Evolutionary conservation across 2,888 invertebrate genomes (phyloP).

Genomic region (Athalia circularis): DNA sequence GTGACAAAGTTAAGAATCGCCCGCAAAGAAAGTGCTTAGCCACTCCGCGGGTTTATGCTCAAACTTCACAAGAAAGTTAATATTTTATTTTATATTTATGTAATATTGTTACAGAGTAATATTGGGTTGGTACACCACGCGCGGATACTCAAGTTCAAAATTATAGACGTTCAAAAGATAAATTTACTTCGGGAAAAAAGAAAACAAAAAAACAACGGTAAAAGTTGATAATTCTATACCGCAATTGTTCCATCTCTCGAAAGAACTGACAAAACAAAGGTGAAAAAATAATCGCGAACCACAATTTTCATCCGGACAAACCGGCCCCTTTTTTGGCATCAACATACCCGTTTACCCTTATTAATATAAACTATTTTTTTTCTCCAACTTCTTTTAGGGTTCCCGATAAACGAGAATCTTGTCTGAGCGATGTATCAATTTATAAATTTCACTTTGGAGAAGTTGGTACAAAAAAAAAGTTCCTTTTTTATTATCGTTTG

Average conservation of each 20-base stretch:
- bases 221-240: background rate
- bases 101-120: conserved; percentile 42
- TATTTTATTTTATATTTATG: conserved; percentile 50
- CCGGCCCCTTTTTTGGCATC: too few relatives aligned
- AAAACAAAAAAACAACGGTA: background rate
- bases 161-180: conserved; percentile 18
- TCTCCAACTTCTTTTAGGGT: too few relatives aligned
- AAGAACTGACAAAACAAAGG: background rate
- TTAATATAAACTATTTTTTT: too few relatives aligned
- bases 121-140: too few relatives aligned
- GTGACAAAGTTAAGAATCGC: conserved; percentile 48
- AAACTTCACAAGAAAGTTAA: conserved; percentile 46
- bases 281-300: background rate
- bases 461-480: too few relatives aligned
- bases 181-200: too few relatives aligned
- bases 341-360: too few relatives aligned
- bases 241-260: background rate
- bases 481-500: background rate
- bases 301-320: too few relatives aligned
- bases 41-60: conserved; percentile 46
- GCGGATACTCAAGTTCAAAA: conserved; percentile 24
- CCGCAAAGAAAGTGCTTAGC: conserved; percentile 49
- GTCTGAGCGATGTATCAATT: too few relatives aligned
- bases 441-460: too few relatives aligned
- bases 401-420: too few relatives aligned